Evolutionary conservation across 2,888 invertebrate genomes (phyloP).

Genomic region (Dryococelus australis): DNA sequence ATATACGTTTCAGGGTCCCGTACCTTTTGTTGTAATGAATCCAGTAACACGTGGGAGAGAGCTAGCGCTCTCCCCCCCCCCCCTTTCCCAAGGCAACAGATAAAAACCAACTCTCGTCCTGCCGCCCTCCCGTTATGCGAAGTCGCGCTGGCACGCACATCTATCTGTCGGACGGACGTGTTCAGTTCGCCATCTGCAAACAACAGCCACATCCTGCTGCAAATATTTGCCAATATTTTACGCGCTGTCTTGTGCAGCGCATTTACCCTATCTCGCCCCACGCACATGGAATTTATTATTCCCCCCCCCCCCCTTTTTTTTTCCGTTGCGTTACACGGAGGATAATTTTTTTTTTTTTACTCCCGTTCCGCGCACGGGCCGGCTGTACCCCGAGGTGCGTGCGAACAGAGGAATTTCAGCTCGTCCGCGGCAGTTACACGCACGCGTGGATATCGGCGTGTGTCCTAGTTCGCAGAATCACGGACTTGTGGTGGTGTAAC

Average conservation of each 20-base stretch:
- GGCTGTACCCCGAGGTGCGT: background rate
- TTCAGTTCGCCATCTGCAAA: slow-evolving; percentile 3
- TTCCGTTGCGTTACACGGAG: background rate
- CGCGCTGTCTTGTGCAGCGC: background rate
- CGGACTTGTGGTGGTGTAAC: background rate
- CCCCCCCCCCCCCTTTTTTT: too few species aligned
- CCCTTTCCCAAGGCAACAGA: too few species aligned
- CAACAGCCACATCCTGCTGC: background rate
- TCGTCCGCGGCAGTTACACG: background rate
- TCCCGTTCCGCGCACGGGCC: background rate
- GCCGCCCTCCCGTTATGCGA: background rate
- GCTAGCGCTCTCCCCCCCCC: too few species aligned
- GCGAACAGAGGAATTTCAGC: background rate
- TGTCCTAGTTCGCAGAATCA: background rate
- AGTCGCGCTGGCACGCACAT: background rate
- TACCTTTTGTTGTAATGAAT: slow-evolving; percentile 10
- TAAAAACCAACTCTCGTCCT: too few species aligned
- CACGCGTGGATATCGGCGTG: background rate
- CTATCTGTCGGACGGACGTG: background rate
- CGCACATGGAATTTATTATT: background rate
- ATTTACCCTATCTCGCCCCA: background rate
- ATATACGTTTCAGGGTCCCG: background rate
- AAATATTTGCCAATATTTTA: slow-evolving; percentile 16
- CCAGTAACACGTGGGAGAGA: background rate
- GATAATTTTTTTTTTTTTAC: background rate